phyloP scores from a whole-genome alignment of 1,140 invertebrate species.

The Procambarus virginalis region DNA sequence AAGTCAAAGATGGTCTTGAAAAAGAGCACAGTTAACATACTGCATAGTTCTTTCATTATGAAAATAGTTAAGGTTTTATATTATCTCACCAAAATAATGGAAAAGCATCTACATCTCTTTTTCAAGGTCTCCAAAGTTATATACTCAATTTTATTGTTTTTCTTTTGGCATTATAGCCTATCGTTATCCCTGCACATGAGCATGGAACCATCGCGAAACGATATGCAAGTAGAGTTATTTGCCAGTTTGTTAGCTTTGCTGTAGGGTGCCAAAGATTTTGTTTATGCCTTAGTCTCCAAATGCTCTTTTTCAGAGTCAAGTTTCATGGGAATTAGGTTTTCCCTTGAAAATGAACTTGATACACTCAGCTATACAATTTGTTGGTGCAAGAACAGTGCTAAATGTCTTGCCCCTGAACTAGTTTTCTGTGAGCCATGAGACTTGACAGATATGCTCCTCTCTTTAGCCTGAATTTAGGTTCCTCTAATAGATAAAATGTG shows the following conservation, averaged over 20 bases:
- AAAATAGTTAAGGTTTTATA: constrained; percentile 9
- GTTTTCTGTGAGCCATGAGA: constrained; percentile 43
- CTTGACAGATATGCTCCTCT: constrained; percentile 49
- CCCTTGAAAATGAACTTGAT: neutral
- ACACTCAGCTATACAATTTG: neutral
- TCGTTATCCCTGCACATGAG: constrained; percentile 66
- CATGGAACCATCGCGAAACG: constrained; percentile 68
- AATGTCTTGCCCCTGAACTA: neutral
- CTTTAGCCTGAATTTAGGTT: constrained; percentile 50
- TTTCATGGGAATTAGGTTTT: constrained; percentile 37
- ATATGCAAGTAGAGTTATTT: constrained; percentile 69
- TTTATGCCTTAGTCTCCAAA: constrained; percentile 50
- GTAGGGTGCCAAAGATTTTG: constrained; percentile 66
- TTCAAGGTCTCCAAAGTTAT: constrained; percentile 47
- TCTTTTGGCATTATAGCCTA: constrained; percentile 36
- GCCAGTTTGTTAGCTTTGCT: constrained; percentile 63
- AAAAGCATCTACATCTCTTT: constrained; percentile 42
- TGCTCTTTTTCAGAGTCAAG: constrained; percentile 46
- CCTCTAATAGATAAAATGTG: constrained; percentile 51
- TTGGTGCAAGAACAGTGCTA: neutral
- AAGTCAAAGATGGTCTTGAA: constrained; percentile 39
- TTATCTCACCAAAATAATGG: constrained; percentile 13
- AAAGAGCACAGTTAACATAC: constrained; percentile 26
- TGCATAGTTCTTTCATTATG: constrained; percentile 7
- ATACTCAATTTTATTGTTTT: constrained; percentile 33